A percentile compares a stretch with the other conserved stretches of the same genome.
Evolutionary conservation across 2,113 vertebrate genomes (phyloP).

Genomic region (Parotia lawesii): DNA sequence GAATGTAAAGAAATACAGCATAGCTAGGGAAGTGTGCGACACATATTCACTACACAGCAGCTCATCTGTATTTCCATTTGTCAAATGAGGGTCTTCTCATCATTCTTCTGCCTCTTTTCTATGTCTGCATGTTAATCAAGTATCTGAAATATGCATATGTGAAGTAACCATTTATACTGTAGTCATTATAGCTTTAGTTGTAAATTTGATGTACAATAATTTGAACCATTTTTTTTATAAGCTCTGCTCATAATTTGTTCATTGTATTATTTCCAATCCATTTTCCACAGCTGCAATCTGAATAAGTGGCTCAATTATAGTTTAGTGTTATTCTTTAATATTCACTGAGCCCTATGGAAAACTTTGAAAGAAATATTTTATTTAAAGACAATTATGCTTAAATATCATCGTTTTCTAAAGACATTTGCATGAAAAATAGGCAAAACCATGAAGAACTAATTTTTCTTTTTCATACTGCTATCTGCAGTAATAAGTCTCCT

Average conservation of each 20-base stretch:
- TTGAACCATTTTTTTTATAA: conserved; percentile 49
- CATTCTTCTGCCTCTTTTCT: neutral
- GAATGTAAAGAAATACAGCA: neutral
- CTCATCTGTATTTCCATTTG: neutral
- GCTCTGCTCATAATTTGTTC: conserved; percentile 48
- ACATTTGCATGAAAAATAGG: conserved; percentile 16
- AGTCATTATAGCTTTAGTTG: conserved; percentile 20
- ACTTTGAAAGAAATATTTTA: conserved; percentile 47
- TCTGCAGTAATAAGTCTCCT: neutral
- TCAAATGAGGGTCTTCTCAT: neutral
- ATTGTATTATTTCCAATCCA: conserved; percentile 56
- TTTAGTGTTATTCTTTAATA: conserved; percentile 52
- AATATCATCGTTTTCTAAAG: conserved; percentile 7
- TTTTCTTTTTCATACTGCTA: neutral
- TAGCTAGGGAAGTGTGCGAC: neutral
- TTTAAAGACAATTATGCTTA: conserved; percentile 49
- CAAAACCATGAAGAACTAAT: neutral
- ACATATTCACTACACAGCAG: neutral
- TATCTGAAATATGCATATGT: neutral
- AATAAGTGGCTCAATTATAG: conserved; percentile 58
- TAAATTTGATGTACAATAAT: conserved; percentile 43
- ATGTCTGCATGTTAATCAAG: neutral
- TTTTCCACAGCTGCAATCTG: conserved; percentile 61
- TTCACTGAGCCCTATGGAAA: conserved; percentile 46
- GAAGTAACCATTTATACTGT: conserved; percentile 36